Base-by-base conservation (phyloP, 1,140 invertebrate genomes). In the Calliphora vicina region DNA sequence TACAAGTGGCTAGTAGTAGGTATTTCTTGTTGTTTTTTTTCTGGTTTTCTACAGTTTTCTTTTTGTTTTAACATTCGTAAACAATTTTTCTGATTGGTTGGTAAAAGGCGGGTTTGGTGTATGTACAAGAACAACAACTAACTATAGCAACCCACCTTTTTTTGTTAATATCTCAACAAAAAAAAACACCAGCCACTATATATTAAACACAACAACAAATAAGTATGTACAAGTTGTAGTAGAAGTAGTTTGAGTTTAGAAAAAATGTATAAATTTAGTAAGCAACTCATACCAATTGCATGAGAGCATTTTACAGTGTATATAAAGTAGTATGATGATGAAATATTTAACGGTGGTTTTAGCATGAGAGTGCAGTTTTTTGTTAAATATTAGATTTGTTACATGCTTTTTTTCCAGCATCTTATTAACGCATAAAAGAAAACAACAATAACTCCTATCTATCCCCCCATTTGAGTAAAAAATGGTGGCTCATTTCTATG, bases 81-180 rank as follows among this genome's bases (percentile, higher is more conserved):
- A 89, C 88, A 89, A 89, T 88, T 89, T 89, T 86, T 89, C 85
- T 87, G 87, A 89, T 89, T 89, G 88, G 88, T 83, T 84, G 81
- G 27, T 82, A 57, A 71, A 8, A 82, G 84, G 45, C 82, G 80
- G 82, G 81, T 78, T 82, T 81, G 80, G 45, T 72, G 80, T 42
- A 50, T 50, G 45, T 50, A 50, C 17, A 45, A 45, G 12, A 45
- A 45, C 5, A 43, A n/a, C 20, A 23, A 23, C 61, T 20, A 67
- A 67, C 50, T n/a, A n/a, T 20, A 67, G 61, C 61, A 23, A 67
- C 61, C 61, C 61, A 67, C 61, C 61, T 67, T 67, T 67, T 67
- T 67, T 67, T 67, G 4, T 23, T 67, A 20, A 2, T 9, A 17
- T n/a, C n/a, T n/a, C 50, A 35, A 29, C 29, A 29, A n/a, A n/a